Evolutionary conservation across 2,797 vertebrate species (phyloP).

Genomic region (Anguilla pacifica): DNA sequence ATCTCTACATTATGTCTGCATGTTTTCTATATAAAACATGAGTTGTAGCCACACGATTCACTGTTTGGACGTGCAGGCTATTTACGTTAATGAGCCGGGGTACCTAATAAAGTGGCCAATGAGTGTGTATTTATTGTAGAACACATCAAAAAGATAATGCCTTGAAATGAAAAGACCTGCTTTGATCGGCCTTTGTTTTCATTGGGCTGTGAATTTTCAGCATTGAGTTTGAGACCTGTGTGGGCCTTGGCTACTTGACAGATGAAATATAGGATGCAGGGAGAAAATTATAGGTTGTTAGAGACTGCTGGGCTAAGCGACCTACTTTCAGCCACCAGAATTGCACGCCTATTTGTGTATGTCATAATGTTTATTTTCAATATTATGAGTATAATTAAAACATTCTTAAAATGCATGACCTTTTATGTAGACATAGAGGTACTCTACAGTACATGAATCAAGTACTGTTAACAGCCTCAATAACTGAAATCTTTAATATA

Average conservation of each 20-base stretch:
- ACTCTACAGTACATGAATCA: background rate
- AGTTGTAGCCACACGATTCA: no score
- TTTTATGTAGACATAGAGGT: background rate
- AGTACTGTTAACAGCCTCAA: background rate
- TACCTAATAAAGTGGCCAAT: no score
- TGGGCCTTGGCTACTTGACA: constrained; percentile 24
- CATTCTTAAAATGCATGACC: background rate
- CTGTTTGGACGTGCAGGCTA: no score
- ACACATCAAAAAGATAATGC: background rate
- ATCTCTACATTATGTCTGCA: no score
- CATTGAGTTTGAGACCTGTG: constrained; percentile 15
- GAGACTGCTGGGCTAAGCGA: constrained; percentile 3
- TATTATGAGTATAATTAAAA: background rate
- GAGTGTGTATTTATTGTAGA: background rate
- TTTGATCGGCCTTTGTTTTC: background rate
- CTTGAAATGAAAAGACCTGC: background rate
- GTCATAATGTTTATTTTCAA: background rate
- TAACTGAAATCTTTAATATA: background rate
- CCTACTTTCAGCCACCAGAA: background rate
- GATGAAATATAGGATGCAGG: constrained; percentile 22
- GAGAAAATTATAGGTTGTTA: constrained; percentile 21
- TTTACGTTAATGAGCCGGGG: no score
- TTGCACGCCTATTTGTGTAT: background rate
- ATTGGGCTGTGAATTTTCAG: background rate
- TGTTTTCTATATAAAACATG: no score